Base-by-base conservation (phyloP, 2,113 vertebrate species). In the Clarias gariepinus region DNA sequence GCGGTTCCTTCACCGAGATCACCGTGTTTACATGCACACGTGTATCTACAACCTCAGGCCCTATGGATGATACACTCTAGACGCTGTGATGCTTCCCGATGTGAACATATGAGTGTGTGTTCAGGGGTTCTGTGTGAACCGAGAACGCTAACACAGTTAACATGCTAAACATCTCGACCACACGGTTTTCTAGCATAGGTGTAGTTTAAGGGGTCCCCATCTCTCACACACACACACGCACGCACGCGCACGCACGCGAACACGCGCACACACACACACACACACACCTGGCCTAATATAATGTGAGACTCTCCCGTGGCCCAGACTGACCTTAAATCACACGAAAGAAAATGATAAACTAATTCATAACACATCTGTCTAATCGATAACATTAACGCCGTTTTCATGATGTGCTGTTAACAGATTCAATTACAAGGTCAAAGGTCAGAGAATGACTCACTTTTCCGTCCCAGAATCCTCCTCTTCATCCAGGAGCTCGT, bases 401-500 rank as follows among this genome's bases (percentile, higher is more conserved):
- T 36, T 36, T 36, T 36, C 33, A 36, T 3, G 33, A 53, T 10
- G 10, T 4, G 23, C 41, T n/a, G 47, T 28, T 77, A 76, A 2
- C 52, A 57, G n/a, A 11, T 58, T 33, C 28, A 9, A 25, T 81
- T 25, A 80, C 2, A 52, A 0, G 78, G 55, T 80, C 57, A 36
- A 25, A 81, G 28, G 30, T 81, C 28, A 33, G 57, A 81, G 19
- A 4, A 47, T 15, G 25, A 86, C 90, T 94, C 73, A 95, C 95
- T 81, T 68, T 21, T 41, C 63, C 9, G 55, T 15, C 19, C 81
- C 47, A 0, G 86, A 23, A 0, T 87, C 86, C 11, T 87, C 92
- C 23, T 86, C 90, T 0, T 93, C 61, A 2, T 93, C 94, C 79
- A 95, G 78, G 3, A 92, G 55, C 36, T 93, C 95, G 18, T 96